Evolutionary conservation across 1,140 invertebrate species (phyloP), one percentile per base, ranked within the genome.

Genomic region (Drosophila guanche): DNA sequence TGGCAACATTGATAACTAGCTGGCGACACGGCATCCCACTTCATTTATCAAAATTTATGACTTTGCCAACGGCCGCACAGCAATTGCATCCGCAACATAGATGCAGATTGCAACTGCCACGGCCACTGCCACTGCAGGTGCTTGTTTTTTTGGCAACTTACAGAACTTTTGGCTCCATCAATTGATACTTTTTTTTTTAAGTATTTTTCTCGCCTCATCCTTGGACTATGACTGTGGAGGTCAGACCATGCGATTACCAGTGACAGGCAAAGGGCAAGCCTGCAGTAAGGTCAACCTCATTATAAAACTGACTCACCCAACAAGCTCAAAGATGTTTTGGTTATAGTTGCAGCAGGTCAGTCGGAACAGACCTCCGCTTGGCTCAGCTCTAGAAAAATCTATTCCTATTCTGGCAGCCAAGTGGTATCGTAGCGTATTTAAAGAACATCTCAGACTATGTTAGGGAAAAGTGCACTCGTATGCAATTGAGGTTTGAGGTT

Each of bases 31-130:
- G 59, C 78, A 67, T 40, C 56, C 61, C 63, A 83, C 83, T 86
- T 86, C 81, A 86, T 86, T 86, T 86, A 86, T 86, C 81, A 83
- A 45, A 78, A 88, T 86, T 86, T 86, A 86, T 88, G 73, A 62
- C 65, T 50, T 48, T 66, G 69, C 56, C 45, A 54, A 81, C 57
- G 66, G 73, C 29, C 43, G 45, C 46, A 66, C 56, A 56, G 37
- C 57, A 77, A 83, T 83, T 77, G 29, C 29, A 33, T 3, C 8
- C 8, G 29, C 29, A 33, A 33, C 29, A 33, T 12, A 37, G 33
- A 37, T 37, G 33, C 10, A 37, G 33, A 37, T 37, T 37, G 33
- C 33, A 37, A 12, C 10, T 37, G 33, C 10, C 56, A 67, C 66
- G 65, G 73, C 59, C 51, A 29, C 33, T 12, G 37, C 60, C 22